Evolutionary conservation across 2,888 invertebrate species (phyloP), one percentile per base, ranked within the genome.

Genomic region (Hirtodrosophila alboralis): DNA sequence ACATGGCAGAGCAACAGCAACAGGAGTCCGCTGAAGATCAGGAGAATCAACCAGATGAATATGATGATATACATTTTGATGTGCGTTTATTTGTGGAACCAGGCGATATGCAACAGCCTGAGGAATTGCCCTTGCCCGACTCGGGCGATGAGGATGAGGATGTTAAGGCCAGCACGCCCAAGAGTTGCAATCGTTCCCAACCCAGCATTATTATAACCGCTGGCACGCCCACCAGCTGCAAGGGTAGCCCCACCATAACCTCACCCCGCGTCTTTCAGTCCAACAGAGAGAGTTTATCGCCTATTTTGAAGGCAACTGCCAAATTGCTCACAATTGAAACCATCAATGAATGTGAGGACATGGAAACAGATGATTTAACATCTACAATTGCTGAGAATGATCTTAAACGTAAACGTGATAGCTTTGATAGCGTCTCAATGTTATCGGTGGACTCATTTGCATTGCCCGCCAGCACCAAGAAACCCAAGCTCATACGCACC

Each of bases 381-480:
- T 60, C 71, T 4, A 26, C 56, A 0, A 91, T 91, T 40, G 91
- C 91, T 4, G 83, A 84, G 14, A 75, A 80, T 16, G 88, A 89
- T 4, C 53, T 88, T 26, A 91, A 91, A 60, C 87, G 91, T 4
- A 90, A 90, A 60, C 88, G 90, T 10, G 89, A 89, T 23, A 90
- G 90, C 61, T 86, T 89, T 27, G 91, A 91, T 65, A 90, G 86
- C 40, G 72, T 90, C 9, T 91, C 91, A 0, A 71, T 90, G 2
- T 80, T 90, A 71, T 91, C 91, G 0, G 86, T 88, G 4, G 91
- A 90, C 36, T 90, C 91, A 4, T 88, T 89, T 65, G 89, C 86
- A 0, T 47, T 87, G 54, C 88, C 89, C 0, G 66, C 80, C 5
- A 88, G 87, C 74, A 89, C 90, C 7, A 91, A 91, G 59, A 91